Evolutionary conservation across 1,140 invertebrate species (phyloP), one percentile per base, ranked within the genome.

Genomic region (Drosophila repletoides): DNA sequence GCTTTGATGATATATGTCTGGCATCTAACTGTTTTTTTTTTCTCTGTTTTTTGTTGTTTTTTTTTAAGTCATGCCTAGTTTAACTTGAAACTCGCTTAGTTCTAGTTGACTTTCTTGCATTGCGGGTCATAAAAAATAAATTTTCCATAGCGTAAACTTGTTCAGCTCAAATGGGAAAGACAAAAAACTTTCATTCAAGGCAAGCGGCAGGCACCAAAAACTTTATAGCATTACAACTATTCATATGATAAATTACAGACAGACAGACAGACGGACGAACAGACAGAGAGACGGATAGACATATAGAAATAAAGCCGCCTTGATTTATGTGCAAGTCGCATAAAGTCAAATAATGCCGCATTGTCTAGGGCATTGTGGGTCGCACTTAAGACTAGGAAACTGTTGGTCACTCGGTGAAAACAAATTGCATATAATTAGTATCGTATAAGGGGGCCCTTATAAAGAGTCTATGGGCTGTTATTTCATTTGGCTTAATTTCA

Each of bases 401-500:
- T 43, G 19, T 43, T 24, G 38, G 53, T 38, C 40, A 45, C 31
- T 55, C 49, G 59, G 43, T 67, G 68, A 61, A 71, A 71, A 55
- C 68, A 67, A 71, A 71, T 71, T 67, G 64, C 68, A 71, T 71
- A 48, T 64, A 69, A 69, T 71, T 67, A 71, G 64, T 41, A 45
- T 33, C 21, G 28, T 3, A 6, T 34, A 24, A 12, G 19, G n/a
- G 5, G 33, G 33, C 67, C 68, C 63, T 67, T 67, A 71, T 66
- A 71, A 63, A 67, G 64, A 36, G 48, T 33, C 15, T 19, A 40
- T 36, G 24, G 36, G 49, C 59, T 58, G 43, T 49, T 65, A 59
- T 41, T 65, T 70, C 45, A 65, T 65, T 65, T 65, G 53, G 40
- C 43, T 66, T 66, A 60, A 60, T 66, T 71, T 60, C 40, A 52